Base-by-base conservation (phyloP, 2,113 vertebrate genomes). In the Megaceryle torquata region DNA sequence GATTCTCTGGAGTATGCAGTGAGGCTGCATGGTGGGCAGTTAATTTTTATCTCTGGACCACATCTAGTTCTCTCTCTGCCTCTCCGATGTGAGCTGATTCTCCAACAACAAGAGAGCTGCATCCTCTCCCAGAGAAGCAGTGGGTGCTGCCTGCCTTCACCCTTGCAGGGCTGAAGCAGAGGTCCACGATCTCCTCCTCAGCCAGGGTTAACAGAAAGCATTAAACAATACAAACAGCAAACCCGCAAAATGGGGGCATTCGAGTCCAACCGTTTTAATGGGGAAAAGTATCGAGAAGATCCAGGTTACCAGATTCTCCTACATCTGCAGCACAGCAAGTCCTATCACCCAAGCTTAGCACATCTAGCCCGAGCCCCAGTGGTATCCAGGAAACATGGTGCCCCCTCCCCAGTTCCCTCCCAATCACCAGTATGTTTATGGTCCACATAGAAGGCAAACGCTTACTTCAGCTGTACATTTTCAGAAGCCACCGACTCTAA, bases 291-390 rank as follows among this genome's bases (percentile, higher is more conserved):
- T 46, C 79, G 59, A 60, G 67, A 94, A n/a, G 76, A 78, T 48
- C 20, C 67, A 77, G 26, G 17, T 80, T 77, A 91, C 65, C 70
- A 74, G 71, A 91, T 59, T 35, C 43, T 20, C 5, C 44, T 7
- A 11, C 68, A 82, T 61, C 75, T 77, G 67, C 35, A 89, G 37
- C 44, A 37, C 1, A 14, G 63, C 37, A 88, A 29, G 18, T 50
- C 63, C n/a, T 71, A 4, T 3, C 0, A 4, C 4, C 2, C 3
- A 14, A 87, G 28, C 74, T 24, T 10, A 37, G 81, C 2, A 0
- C 17, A 74, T 76, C 57, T 61, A 80, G 25, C 5, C 25, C 1
- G 1, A 8, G 7, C 17, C 37, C 13, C 31, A 43, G 1, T 1
- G 29, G n/a, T 10, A 51, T 75, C 31, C 43, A 86, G 81, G 60